These are phyloP conservation scores for Anguilla anguilla DNA, from an alignment of 2,797 vertebrate genomes.

Conservation along the genomic window DNA sequence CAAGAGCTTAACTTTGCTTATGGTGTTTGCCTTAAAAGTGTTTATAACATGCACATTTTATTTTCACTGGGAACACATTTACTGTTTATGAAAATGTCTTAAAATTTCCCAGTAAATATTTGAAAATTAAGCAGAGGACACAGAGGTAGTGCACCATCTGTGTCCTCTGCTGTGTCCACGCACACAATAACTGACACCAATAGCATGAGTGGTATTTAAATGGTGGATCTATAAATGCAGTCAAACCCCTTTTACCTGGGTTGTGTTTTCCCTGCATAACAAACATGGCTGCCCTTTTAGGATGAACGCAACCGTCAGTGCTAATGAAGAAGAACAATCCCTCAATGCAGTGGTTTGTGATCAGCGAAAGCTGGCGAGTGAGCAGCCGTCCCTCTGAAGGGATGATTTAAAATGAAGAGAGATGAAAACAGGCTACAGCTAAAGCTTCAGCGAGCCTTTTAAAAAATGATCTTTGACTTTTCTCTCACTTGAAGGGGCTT, in stretches of 20 bases:
- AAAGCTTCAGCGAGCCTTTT: neutral
- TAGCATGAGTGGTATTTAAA: neutral
- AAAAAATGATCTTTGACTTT: conserved; percentile 26
- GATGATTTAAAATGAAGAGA: conserved; percentile 5
- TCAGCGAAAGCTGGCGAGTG: neutral
- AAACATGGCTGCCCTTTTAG: neutral
- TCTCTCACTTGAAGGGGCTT: conserved; percentile 30
- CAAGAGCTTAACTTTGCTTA: neutral
- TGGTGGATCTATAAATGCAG: neutral
- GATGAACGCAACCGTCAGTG: neutral
- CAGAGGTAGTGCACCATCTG: neutral
- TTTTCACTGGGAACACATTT: neutral
- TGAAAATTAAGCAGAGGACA: neutral
- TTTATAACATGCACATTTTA: neutral
- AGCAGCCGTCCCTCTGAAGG: neutral
- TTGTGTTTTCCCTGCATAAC: neutral
- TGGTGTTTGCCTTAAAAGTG: neutral
- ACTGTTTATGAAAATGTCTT: neutral
- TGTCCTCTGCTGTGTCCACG: neutral
- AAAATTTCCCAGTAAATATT: neutral
- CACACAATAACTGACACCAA: neutral
- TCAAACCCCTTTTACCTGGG: neutral
- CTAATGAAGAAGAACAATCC: conserved; percentile 20
- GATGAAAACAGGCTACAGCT: conserved; percentile 16
- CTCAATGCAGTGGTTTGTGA: neutral